Base-by-base conservation (phyloP, 1,140 invertebrate genomes). In the Apis mellifera region DNA sequence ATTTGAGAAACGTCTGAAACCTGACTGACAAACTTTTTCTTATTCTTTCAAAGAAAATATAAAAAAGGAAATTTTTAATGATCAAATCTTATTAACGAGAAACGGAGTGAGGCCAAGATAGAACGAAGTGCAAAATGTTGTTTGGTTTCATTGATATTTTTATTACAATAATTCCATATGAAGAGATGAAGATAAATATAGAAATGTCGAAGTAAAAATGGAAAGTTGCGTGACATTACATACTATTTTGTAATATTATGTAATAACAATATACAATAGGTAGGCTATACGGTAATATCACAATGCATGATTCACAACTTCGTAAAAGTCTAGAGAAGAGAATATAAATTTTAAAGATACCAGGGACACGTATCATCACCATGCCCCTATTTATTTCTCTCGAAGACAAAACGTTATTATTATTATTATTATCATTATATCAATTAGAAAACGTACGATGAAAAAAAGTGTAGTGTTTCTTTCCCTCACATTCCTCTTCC, bases 231-330 rank as follows among this genome's bases (percentile, higher is more conserved):
- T 92, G 90, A 91, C 89, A 89, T 91, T 90, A 88, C 88, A 86
- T 85, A 85, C 75, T 90, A 88, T 77, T 68, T 84, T 69, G 86
- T 89, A 90, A 82, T 85, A 82, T 82, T 65, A 70, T 76, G 71
- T 86, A 82, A 89, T 92, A 92, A 92, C 86, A 92, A 92, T 92
- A 90, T 94, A 94, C 89, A 94, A 82, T 82, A 93, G 89, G 75
- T 93, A 92, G 90, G 92, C 92, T 94, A 94, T 91, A 94, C 89
- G 94, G 89, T 94, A 94, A 94, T 94, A 94, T 94, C 93, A 94
- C 93, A 94, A 94, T 94, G 92, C 92, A 94, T 93, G 92, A 94
- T 94, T 94, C 92, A 92, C 88, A 93, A 93, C 90, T 93, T 93
- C 91, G 79, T 92, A 92, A 90, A 92, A 92, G 86, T 90, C 90